Percentiles rank a stretch among this genome's conserved stretches.
Conservation (phyloP, 2,797 vertebrate species). For the Hirundo rustica region DNA sequence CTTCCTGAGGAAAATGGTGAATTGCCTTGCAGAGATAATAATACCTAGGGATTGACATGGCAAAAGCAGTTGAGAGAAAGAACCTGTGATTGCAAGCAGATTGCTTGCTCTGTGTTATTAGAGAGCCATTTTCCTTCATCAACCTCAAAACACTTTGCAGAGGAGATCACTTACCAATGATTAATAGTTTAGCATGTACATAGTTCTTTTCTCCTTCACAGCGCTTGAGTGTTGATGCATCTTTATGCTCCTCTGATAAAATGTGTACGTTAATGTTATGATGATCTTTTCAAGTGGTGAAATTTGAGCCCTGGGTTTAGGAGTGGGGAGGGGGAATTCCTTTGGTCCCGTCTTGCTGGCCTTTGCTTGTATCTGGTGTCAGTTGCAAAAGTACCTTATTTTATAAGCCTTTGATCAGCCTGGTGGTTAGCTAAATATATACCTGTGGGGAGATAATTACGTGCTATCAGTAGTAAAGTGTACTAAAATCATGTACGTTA, state of each 20-base stretch:
- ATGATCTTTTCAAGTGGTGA: background rate
- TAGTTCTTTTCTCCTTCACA: background rate
- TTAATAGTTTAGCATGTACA: slow-evolving; percentile 16
- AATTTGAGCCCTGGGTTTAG: background rate
- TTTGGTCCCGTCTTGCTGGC: background rate
- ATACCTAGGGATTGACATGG: slow-evolving; percentile 1
- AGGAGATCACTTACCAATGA: slow-evolving; percentile 9
- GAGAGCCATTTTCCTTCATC: slow-evolving; percentile 30
- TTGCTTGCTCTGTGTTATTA: slow-evolving; percentile 9
- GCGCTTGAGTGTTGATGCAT: background rate
- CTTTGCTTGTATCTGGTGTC: background rate
- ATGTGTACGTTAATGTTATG: background rate
- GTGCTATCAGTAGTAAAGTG: slow-evolving; percentile 56
- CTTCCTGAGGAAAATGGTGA: slow-evolving; percentile 26
- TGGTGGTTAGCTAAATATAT: slow-evolving; percentile 58
- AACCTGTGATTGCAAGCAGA: slow-evolving; percentile 14
- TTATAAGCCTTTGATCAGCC: slow-evolving; percentile 41
- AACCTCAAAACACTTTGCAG: slow-evolving; percentile 35
- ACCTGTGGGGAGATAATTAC: slow-evolving; percentile 66
- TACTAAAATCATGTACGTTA: slow-evolving; percentile 57
- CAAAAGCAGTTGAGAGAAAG: slow-evolving; percentile 34
- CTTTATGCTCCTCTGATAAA: background rate
- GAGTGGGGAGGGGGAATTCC: background rate
- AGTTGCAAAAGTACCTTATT: slow-evolving; percentile 8
- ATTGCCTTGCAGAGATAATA: background rate